Base-by-base conservation (phyloP, 2,888 invertebrate species). In the Neoitamus cyanurus region DNA sequence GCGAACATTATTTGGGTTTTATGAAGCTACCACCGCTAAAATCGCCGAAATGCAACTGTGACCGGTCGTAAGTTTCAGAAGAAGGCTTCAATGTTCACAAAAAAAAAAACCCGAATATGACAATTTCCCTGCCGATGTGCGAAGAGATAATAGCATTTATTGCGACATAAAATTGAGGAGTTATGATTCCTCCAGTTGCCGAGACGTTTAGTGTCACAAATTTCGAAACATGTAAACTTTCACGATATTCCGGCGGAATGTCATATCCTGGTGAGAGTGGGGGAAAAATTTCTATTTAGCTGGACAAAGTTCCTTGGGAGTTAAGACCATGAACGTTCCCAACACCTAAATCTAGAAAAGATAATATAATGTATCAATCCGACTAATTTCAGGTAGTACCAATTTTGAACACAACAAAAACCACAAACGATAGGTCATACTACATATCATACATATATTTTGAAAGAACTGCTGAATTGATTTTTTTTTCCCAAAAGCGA, bases 1-100 rank as follows among this genome's bases (percentile, higher is more conserved):
- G 75, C 13, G 75, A 4, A 75, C n/a, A 75, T 75, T 42, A 37
- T 42, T 75, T 11, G 42, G 37, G n/a, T 75, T 73, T 75, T 75
- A 75, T 75, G 75, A 75, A 13, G 5, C 20, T 48, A 7, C 48
- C 20, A 48, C 48, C 48, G 48, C 42, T 75, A 42, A 75, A 75
- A 42, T 28, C 15, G 42, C 73, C 20, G 31, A 73, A 31, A 73
- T 31, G 70, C 70, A 20, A 75, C 42, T 75, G 42, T 25, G 75
- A 25, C 42, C 28, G 34, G 11, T 6, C 42, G 42, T 42, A 75
- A 42, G 3, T 75, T 75, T 75, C 11, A 25, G 75, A 42, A 75
- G 20, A 75, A 34, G 37, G 20, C 48, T 48, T 48, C 48, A 48
- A 20, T 20, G n/a, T 48, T 7, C 6, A 48, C 6, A 20, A 48